These are phyloP conservation scores for Cuculus canorus DNA, from an alignment of 2,797 vertebrate species.

Conservation along the genomic window DNA sequence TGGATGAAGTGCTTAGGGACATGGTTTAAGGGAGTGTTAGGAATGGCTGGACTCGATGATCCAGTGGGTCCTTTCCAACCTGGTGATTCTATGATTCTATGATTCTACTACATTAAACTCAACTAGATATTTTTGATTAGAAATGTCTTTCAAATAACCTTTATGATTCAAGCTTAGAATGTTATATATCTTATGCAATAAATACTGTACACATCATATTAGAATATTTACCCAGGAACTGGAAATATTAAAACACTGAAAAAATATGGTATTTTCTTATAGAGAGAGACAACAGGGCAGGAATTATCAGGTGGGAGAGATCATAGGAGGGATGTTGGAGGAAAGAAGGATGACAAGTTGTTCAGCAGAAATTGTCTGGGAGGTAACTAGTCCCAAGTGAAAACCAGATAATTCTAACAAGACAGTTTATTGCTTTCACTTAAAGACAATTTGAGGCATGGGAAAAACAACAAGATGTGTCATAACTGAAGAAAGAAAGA, in stretches of 20 bases:
- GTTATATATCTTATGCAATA: neutral
- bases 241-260: neutral
- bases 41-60: too few relatives aligned
- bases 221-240: neutral
- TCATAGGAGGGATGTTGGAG: neutral
- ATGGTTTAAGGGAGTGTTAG: too few relatives aligned
- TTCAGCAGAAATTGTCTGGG: neutral
- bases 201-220: neutral
- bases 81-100: too few relatives aligned
- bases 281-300: neutral
- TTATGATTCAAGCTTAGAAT: neutral
- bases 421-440: neutral
- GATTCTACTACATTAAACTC: neutral
- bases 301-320: neutral
- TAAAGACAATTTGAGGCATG: neutral
- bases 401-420: neutral
- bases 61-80: too few relatives aligned
- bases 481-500: neutral
- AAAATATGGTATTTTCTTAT: neutral
- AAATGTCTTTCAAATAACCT: neutral
- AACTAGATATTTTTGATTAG: neutral
- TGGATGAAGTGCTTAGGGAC: too few relatives aligned
- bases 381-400: neutral
- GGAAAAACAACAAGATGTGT: neutral
- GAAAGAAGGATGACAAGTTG: neutral